phyloP scores from a whole-genome alignment of 2,797 vertebrate species.

The Silurus aristotelis region DNA sequence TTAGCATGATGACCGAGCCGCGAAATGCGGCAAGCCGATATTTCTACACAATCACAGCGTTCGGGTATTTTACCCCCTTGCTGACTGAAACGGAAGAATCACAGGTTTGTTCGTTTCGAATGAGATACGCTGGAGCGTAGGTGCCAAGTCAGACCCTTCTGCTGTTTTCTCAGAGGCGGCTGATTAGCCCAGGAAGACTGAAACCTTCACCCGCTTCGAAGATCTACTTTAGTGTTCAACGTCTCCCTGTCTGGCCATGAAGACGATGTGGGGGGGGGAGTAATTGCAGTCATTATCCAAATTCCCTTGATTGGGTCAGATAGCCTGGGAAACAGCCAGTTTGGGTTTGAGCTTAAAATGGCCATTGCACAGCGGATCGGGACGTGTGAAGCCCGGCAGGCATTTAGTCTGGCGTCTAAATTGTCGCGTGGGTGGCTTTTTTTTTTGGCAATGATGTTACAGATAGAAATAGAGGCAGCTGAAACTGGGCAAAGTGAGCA shows the following conservation, averaged over 20 bases:
- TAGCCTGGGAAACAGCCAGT: slow-evolving; percentile 38
- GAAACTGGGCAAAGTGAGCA: background rate
- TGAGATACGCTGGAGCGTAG: slow-evolving; percentile 1
- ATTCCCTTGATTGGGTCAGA: slow-evolving; percentile 54
- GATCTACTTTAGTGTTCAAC: slow-evolving; percentile 29
- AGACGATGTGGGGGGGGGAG: slow-evolving; percentile 24
- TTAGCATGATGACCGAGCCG: background rate
- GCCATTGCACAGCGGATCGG: background rate
- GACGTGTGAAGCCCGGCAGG: background rate
- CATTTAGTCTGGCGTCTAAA: slow-evolving; percentile 3
- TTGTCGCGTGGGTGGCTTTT: background rate
- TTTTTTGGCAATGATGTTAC: background rate
- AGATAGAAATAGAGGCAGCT: background rate
- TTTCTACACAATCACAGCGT: slow-evolving; percentile 29
- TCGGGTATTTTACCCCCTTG: slow-evolving; percentile 20
- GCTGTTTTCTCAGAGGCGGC: slow-evolving; percentile 20
- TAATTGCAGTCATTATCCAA: slow-evolving; percentile 61
- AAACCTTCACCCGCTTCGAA: slow-evolving; percentile 31
- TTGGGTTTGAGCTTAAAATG: slow-evolving; percentile 26
- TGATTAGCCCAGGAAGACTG: slow-evolving; percentile 33
- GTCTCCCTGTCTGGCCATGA: slow-evolving; percentile 49
- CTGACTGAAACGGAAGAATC: slow-evolving; percentile 21
- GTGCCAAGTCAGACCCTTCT: slow-evolving; percentile 27
- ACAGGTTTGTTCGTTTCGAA: slow-evolving; percentile 12
- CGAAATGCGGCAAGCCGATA: slow-evolving; percentile 1